These are phyloP conservation scores for Cyphomyrmex costatus DNA, from an alignment of 1,140 invertebrate species.

Conservation along the genomic window DNA sequence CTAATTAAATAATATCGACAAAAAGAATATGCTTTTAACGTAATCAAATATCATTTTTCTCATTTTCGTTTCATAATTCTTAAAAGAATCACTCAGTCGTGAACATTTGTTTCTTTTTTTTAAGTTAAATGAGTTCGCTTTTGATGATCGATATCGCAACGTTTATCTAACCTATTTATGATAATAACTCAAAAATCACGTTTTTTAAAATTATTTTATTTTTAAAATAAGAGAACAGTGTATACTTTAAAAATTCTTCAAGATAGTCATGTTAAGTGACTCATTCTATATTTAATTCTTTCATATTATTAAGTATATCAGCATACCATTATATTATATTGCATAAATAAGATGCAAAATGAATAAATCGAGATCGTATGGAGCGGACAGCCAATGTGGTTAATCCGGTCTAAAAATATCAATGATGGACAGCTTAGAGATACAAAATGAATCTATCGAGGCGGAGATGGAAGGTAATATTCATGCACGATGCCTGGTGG, in stretches of 20 bases:
- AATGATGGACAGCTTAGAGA: slow-evolving; percentile 30
- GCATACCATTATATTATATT: not conserved
- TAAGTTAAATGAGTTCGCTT: no score
- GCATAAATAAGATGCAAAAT: not conserved
- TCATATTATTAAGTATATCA: not conserved
- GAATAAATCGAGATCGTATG: not conserved
- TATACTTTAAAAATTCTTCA: not conserved
- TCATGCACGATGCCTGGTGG: slow-evolving; percentile 27
- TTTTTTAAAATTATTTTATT: no score
- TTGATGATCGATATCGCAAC: no score
- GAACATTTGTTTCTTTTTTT: no score
- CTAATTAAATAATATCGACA: no score
- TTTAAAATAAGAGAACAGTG: not conserved
- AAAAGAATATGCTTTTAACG: no score
- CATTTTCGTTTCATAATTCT: no score
- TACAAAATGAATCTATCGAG: slow-evolving; percentile 41
- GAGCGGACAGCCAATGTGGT: not conserved
- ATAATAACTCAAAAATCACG: no score
- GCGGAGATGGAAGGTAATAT: slow-evolving; percentile 47
- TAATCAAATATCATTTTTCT: no score
- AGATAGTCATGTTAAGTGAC: not conserved
- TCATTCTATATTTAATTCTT: not conserved
- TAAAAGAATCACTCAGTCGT: no score
- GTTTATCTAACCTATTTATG: no score
- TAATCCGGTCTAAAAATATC: slow-evolving; percentile 43